A percentile compares a stretch with the other conserved stretches of the same genome.
These are phyloP conservation scores for Anser cygnoides DNA, from an alignment of 2,113 vertebrate species.

Conservation along the genomic window DNA sequence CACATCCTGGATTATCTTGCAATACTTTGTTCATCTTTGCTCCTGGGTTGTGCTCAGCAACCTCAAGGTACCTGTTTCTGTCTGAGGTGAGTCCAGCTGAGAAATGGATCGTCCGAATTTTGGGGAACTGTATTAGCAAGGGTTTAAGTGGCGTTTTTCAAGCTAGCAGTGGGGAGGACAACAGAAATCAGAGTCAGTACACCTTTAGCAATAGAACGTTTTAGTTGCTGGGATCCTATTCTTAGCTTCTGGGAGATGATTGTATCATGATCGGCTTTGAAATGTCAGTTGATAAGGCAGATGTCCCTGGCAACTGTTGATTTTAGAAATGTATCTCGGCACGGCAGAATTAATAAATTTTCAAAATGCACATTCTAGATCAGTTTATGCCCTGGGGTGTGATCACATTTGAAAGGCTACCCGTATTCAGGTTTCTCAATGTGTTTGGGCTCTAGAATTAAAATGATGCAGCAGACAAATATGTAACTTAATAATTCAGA, in stretches of 20 bases:
- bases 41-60: background rate
- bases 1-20: background rate
- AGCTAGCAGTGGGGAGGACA: fast-evolving
- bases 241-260: background rate
- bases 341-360: background rate
- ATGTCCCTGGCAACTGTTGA: background rate
- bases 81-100: background rate
- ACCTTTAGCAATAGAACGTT: background rate
- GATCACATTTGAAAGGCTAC: background rate
- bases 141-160: background rate
- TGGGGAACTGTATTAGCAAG: background rate
- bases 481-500: fast-evolving
- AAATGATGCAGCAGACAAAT: background rate
- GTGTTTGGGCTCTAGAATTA: background rate
- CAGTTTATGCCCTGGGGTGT: background rate
- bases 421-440: background rate
- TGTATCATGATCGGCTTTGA: background rate
- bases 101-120: background rate
- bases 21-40: background rate
- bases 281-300: background rate
- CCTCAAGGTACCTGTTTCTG: background rate
- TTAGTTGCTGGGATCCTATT: background rate
- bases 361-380: background rate
- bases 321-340: background rate
- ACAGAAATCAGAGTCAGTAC: background rate